A percentile compares a stretch with the other conserved stretches of the same genome.
Conservation (phyloP, 2,113 vertebrate genomes). For the Heptranchias perlo region DNA sequence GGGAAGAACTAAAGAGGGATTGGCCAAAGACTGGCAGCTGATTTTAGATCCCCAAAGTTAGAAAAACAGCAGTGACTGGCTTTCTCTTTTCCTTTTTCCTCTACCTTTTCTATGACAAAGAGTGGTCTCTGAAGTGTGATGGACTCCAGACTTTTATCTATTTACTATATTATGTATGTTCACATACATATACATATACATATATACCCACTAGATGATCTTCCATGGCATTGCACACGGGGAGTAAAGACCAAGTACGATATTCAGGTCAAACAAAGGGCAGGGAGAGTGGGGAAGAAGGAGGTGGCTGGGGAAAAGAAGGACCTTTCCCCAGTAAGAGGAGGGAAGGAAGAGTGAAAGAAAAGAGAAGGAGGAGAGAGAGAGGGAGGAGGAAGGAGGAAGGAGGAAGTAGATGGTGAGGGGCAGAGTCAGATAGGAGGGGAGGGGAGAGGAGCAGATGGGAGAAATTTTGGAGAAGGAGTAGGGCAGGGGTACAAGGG, state of each 20-base stretch:
- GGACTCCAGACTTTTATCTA: not conserved
- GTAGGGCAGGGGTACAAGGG: no score
- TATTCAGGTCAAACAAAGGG: not conserved
- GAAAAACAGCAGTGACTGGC: not conserved
- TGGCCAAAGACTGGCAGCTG: not conserved
- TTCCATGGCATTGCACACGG: not conserved
- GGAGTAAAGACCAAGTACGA: not conserved
- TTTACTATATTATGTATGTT: not conserved
- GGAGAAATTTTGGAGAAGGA: not conserved
- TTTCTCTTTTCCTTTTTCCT: not conserved
- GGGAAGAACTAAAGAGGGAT: not conserved
- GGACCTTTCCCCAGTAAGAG: no score
- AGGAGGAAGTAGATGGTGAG: not conserved
- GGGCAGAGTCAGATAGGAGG: not conserved
- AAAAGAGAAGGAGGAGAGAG: not conserved
- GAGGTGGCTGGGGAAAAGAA: not conserved
- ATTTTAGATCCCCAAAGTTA: not conserved
- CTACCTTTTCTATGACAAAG: not conserved
- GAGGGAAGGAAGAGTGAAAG: not conserved
- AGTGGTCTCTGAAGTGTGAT: not conserved
- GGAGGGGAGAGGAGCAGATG: not conserved
- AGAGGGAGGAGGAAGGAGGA: not conserved
- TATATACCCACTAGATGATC: not conserved
- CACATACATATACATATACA: no score
- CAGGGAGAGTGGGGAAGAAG: not conserved